These are phyloP conservation scores for Phalangium opilio DNA, from an alignment of 2,888 invertebrate genomes.

Conservation along the genomic window DNA sequence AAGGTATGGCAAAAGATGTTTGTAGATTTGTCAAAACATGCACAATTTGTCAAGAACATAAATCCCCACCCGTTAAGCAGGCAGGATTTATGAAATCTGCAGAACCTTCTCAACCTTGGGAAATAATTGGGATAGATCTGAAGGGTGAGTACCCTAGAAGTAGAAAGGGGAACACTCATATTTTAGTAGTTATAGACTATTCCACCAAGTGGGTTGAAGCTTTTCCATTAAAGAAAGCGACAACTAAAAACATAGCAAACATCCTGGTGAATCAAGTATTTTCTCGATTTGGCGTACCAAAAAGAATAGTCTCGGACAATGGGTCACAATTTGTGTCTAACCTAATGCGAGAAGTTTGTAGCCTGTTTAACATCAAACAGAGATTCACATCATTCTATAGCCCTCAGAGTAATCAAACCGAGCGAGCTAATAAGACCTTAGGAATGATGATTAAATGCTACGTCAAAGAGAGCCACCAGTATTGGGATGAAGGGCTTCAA, in stretches of 20 bases:
- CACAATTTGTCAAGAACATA: too few species aligned
- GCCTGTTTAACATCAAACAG: background rate
- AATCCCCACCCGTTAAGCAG: too few species aligned
- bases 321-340: background rate
- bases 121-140: constrained; percentile 1
- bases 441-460: constrained; percentile 5
- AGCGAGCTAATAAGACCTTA: constrained; percentile 5
- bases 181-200: constrained; percentile 3
- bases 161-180: background rate
- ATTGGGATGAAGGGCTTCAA: constrained; percentile 3
- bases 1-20: too few species aligned
- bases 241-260: background rate
- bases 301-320: constrained; percentile 4
- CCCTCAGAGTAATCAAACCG: constrained; percentile 9
- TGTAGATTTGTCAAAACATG: too few species aligned
- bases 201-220: constrained; percentile 4
- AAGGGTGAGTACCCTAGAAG: constrained; percentile 2
- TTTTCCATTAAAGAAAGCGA: constrained; percentile 1
- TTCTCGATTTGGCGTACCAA: constrained; percentile 5
- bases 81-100: too few species aligned
- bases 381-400: constrained; percentile 4
- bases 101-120: background rate
- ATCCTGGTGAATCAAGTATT: constrained; percentile 5
- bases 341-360: background rate
- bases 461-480: constrained; percentile 1